A percentile compares a stretch with the other conserved stretches of the same genome.
Evolutionary conservation across 2,797 vertebrate species (phyloP).

Genomic region (Lerista edwardsae): DNA sequence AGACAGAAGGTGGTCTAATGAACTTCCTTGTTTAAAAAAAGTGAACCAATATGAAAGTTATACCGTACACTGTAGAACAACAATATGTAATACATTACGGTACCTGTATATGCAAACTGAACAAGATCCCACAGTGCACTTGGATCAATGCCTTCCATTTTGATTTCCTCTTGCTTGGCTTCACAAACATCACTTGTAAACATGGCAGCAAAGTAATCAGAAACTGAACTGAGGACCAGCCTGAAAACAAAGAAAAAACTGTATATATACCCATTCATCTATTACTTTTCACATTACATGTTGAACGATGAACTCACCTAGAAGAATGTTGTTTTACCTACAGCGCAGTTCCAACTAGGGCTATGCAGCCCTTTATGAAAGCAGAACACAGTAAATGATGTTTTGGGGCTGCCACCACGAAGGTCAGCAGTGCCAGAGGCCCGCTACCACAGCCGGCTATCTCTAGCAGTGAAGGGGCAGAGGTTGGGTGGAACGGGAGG

Average conservation of each 20-base stretch:
- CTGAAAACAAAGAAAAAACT: constrained; percentile 64
- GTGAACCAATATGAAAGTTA: background rate
- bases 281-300: background rate
- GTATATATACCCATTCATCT: constrained; percentile 4
- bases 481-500: too few relatives aligned
- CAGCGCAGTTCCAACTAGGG: too few relatives aligned
- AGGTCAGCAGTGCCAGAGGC: too few relatives aligned
- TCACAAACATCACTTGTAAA: constrained; percentile 85
- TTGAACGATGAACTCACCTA: background rate
- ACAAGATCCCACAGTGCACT: constrained; percentile 83
- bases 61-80: background rate
- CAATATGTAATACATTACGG: background rate
- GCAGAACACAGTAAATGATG: too few relatives aligned
- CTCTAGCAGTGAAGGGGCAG: too few relatives aligned
- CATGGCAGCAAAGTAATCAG: constrained; percentile 84
- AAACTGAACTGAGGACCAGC: constrained; percentile 83
- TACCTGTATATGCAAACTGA: constrained; percentile 85
- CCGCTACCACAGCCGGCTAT: too few relatives aligned
- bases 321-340: background rate
- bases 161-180: constrained; percentile 84
- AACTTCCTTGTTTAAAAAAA: background rate
- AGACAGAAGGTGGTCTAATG: background rate
- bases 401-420: too few relatives aligned
- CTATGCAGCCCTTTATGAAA: too few relatives aligned
- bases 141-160: constrained; percentile 85